These are phyloP conservation scores for Lordiphosa stackelbergi DNA, from an alignment of 1,140 invertebrate genomes.

Conservation along the genomic window DNA sequence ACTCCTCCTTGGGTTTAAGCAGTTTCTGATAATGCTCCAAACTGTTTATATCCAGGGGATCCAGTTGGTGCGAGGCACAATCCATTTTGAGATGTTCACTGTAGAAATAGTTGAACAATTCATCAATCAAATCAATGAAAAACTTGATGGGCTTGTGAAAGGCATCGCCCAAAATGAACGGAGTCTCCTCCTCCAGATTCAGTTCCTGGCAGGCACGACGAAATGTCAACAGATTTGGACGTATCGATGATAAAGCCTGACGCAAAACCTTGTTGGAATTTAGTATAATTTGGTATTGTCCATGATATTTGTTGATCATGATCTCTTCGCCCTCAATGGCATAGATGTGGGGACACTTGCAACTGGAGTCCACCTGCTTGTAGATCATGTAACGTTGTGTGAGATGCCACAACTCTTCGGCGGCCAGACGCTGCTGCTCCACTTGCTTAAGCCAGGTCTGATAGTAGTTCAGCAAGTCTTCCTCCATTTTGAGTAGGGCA, in stretches of 20 bases:
- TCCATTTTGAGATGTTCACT: constrained; percentile 41
- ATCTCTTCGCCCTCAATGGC: constrained; percentile 33
- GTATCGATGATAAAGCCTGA: constrained; percentile 10
- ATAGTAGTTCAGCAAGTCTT: constrained; percentile 23
- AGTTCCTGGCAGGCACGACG: constrained; percentile 23
- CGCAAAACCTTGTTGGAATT: constrained; percentile 31
- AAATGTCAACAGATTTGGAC: constrained; percentile 34
- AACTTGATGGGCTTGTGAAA: constrained; percentile 65
- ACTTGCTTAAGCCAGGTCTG: constrained; percentile 31
- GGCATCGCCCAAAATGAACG: constrained; percentile 47
- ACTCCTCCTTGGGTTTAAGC: constrained; percentile 49
- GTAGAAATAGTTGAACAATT: constrained; percentile 59
- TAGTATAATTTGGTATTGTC: constrained; percentile 46
- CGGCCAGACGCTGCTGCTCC: constrained; percentile 39
- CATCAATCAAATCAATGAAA: constrained; percentile 52
- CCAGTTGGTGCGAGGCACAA: constrained; percentile 38
- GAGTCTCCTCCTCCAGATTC: constrained; percentile 19
- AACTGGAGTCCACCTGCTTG: constrained; percentile 20
- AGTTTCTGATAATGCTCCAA: constrained; percentile 44
- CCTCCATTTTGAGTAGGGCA: constrained; percentile 30
- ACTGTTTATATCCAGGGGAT: constrained; percentile 38
- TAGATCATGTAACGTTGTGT: constrained; percentile 25
- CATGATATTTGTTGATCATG: constrained; percentile 41
- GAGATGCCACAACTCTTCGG: constrained; percentile 30
- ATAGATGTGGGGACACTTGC: constrained; percentile 33